Evolutionary conservation across 2,113 vertebrate species (phyloP).

Genomic region (Lichenostomus cassidix): DNA sequence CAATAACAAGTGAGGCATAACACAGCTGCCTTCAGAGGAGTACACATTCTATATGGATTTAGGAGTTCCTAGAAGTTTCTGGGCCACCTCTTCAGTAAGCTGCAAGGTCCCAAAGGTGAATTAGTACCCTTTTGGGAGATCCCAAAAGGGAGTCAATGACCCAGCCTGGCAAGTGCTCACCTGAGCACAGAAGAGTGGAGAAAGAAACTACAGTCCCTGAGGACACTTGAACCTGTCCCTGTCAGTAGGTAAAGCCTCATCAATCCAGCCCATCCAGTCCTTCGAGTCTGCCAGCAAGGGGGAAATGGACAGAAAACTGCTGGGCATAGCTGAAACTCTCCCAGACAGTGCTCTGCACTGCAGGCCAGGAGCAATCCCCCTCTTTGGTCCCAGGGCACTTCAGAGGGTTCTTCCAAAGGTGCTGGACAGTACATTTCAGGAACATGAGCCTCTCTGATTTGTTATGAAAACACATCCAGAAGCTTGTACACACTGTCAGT

Average conservation of each 20-base stretch:
- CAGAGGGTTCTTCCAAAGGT: background rate
- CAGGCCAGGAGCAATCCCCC: background rate
- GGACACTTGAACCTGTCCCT: background rate
- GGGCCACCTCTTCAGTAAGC: background rate
- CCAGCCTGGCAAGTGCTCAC: background rate
- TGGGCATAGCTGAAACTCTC: background rate
- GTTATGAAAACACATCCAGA: background rate
- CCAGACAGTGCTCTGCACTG: background rate
- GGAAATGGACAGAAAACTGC: background rate
- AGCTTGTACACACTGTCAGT: background rate
- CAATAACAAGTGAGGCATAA: background rate
- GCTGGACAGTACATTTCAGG: background rate
- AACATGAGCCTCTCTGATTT: background rate
- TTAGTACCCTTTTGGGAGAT: background rate
- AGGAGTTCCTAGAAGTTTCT: background rate
- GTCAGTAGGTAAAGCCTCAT: background rate
- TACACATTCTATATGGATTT: rapidly evolving
- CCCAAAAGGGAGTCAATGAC: background rate
- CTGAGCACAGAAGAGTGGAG: background rate
- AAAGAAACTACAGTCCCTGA: background rate
- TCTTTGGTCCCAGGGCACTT: background rate
- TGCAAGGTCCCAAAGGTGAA: background rate
- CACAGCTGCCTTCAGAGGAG: background rate
- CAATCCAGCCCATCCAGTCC: background rate
- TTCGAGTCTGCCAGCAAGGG: rapidly evolving